phyloP scores from a whole-genome alignment of 2,113 vertebrate species.

The Oreochromis niloticus region DNA sequence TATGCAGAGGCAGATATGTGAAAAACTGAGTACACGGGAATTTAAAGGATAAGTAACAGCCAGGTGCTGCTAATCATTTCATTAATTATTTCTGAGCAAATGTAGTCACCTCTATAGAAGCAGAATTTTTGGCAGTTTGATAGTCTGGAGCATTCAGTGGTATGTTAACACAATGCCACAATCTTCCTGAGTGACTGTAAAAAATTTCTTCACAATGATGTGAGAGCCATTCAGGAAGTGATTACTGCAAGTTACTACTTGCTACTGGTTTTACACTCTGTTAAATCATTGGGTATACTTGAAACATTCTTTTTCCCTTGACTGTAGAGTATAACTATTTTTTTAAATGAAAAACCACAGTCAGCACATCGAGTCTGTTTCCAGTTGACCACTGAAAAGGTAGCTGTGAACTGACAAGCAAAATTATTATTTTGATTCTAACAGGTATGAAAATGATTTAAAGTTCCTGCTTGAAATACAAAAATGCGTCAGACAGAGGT shows the following conservation, averaged over 20 bases:
- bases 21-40: neutral
- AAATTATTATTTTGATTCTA: neutral
- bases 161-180: neutral
- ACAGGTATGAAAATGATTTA: neutral
- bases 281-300: neutral
- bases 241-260: neutral
- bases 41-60: neutral
- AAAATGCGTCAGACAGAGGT: neutral
- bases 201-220: neutral
- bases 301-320: neutral
- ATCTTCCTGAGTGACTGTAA: neutral
- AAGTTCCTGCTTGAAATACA: neutral
- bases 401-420: neutral
- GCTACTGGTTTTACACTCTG: neutral
- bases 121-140: neutral
- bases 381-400: neutral
- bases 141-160: neutral
- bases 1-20: neutral
- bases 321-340: neutral
- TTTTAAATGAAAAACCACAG: neutral
- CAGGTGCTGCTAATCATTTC: neutral
- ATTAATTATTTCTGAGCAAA: neutral
- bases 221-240: neutral
- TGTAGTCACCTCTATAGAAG: neutral
- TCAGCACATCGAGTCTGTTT: neutral